Evolutionary conservation across 2,888 invertebrate genomes (phyloP).

Genomic region (Hydrotaea cyrtoneurina): DNA sequence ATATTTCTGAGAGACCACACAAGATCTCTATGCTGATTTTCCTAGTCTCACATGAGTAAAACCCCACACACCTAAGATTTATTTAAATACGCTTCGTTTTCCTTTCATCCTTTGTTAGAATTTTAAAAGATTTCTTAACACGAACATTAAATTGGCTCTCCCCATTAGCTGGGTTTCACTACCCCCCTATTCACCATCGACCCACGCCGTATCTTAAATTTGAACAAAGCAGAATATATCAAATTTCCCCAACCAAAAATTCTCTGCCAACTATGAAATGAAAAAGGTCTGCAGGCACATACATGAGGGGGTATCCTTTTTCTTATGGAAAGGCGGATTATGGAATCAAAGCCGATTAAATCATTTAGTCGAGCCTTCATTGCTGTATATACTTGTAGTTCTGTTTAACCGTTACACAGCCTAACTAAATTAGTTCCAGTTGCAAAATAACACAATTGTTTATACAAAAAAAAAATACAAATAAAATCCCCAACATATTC

Average conservation of each 20-base stretch:
- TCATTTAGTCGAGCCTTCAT: conserved; percentile 3
- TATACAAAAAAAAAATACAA: too few species aligned
- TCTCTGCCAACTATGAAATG: neutral
- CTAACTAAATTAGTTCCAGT: neutral
- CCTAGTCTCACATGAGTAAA: too few species aligned
- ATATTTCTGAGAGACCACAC: too few species aligned
- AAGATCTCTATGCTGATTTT: too few species aligned
- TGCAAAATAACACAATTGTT: neutral
- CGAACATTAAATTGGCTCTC: neutral
- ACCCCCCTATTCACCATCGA: neutral
- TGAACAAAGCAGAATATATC: neutral
- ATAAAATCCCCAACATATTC: too few species aligned
- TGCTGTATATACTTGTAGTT: neutral
- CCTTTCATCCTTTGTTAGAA: neutral
- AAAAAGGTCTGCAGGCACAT: neutral
- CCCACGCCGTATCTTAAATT: neutral
- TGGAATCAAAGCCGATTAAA: conserved; percentile 11
- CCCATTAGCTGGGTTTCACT: neutral
- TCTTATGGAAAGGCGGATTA: neutral
- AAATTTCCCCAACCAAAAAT: neutral
- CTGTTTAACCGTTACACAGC: neutral
- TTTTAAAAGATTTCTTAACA: neutral
- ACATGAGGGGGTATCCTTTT: neutral
- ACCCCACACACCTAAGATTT: neutral
- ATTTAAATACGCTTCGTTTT: neutral